Evolutionary conservation across 2,888 invertebrate genomes (phyloP).

Genomic region (Rhagonycha lutea): DNA sequence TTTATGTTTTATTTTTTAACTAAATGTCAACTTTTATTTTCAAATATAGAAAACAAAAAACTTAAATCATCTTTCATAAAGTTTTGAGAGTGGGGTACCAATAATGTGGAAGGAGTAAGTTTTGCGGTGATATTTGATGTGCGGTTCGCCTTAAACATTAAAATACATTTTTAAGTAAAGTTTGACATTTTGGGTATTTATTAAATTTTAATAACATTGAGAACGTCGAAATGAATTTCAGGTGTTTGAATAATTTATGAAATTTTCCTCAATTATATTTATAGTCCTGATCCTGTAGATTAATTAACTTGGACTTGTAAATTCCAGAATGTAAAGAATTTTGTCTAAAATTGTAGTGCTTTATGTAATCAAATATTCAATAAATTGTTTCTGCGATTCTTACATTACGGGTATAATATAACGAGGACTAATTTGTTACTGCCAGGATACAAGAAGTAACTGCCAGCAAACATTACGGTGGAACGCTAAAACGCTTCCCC

Average conservation of each 20-base stretch:
- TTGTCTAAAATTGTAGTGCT: neutral
- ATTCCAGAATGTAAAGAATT: neutral
- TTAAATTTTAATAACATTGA: neutral
- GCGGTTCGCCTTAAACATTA: neutral
- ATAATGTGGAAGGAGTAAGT: neutral
- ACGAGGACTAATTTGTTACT: constrained; percentile 18
- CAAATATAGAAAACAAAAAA: neutral
- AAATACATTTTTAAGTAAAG: neutral
- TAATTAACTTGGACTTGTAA: neutral
- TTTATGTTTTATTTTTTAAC: neutral
- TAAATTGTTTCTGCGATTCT: neutral
- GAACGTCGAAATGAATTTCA: neutral
- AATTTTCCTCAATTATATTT: neutral
- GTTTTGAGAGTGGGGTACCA: neutral
- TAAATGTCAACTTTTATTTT: neutral
- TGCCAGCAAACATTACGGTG: constrained; percentile 18
- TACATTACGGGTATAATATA: constrained; percentile 15
- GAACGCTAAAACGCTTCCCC: constrained; percentile 3
- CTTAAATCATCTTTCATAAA: neutral
- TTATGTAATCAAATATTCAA: neutral
- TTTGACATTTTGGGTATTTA: neutral
- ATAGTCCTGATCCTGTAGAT: neutral
- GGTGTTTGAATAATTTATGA: neutral
- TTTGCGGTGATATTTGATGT: neutral
- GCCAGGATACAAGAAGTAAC: constrained; percentile 19